phyloP scores from a whole-genome alignment of 2,888 invertebrate genomes.

The Caenorhabditis sp. region DNA sequence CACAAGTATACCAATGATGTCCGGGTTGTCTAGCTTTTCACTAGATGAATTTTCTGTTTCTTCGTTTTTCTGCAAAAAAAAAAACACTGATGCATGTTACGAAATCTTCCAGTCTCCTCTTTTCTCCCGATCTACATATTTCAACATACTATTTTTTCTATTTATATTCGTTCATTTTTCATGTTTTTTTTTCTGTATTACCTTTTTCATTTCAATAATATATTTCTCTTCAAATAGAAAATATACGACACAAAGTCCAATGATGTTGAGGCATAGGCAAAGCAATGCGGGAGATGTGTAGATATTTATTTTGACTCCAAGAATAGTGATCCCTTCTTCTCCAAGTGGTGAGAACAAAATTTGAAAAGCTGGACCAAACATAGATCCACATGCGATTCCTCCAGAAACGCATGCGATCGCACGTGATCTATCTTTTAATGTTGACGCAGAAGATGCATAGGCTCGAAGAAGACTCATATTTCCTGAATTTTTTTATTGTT shows the following conservation, averaged over 20 bases:
- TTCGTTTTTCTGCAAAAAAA: neutral
- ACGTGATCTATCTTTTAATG: conserved; percentile 44
- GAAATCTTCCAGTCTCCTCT: conserved; percentile 12
- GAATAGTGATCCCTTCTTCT: conserved; percentile 26
- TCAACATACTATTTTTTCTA: conserved; percentile 29
- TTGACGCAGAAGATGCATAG: conserved; percentile 52
- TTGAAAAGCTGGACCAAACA: conserved; percentile 56
- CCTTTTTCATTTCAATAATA: conserved; percentile 16
- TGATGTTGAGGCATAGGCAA: conserved; percentile 32
- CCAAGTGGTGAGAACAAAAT: conserved; percentile 54
- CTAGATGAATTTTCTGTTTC: neutral
- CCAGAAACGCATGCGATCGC: conserved; percentile 54
- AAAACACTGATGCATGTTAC: conserved; percentile 14
- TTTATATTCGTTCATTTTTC: neutral
- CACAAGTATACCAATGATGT: conserved; percentile 33
- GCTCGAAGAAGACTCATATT: conserved; percentile 52
- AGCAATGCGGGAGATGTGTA: conserved; percentile 53
- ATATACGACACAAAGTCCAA: conserved; percentile 38
- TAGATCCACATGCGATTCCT: conserved; percentile 55
- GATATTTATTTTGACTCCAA: conserved; percentile 44
- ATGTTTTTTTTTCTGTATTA: conserved; percentile 2
- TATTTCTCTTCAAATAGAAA: conserved; percentile 50
- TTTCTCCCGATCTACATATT: conserved; percentile 17
- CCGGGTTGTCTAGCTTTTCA: conserved; percentile 25
- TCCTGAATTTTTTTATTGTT: no score